Percentiles rank a stretch among this genome's conserved stretches.
Conservation (phyloP, 2,113 vertebrate genomes). For the Otocyon megalotis region DNA sequence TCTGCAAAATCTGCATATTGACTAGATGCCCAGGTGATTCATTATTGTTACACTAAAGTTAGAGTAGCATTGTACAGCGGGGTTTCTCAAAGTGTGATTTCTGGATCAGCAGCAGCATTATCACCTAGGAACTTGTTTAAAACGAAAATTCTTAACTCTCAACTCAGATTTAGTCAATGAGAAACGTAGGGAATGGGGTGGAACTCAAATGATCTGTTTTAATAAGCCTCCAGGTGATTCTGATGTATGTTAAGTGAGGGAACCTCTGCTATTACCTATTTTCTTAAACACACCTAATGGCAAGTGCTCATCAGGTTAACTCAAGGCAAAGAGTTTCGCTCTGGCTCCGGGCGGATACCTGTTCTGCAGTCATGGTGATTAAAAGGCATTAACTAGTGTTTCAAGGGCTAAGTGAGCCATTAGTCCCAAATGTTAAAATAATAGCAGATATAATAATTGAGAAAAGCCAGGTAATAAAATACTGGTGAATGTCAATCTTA, state of each 20-base stretch:
- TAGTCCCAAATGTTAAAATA: slow-evolving; percentile 53
- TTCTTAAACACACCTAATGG: neutral
- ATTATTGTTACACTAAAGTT: neutral
- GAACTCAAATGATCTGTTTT: neutral
- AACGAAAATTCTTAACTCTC: neutral
- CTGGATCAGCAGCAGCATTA: neutral
- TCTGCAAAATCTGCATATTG: neutral
- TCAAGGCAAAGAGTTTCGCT: neutral
- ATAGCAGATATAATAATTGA: slow-evolving; percentile 40
- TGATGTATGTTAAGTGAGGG: neutral
- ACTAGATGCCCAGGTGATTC: neutral
- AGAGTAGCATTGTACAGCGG: neutral
- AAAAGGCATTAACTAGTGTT: slow-evolving; percentile 41
- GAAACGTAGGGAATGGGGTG: neutral
- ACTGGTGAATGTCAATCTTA: neutral
- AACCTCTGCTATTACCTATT: neutral
- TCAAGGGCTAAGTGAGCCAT: slow-evolving; percentile 55
- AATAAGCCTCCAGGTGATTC: neutral
- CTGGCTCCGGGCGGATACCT: neutral
- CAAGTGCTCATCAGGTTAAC: neutral
- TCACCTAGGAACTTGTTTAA: neutral
- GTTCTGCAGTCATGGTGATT: neutral
- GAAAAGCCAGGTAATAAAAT: slow-evolving; percentile 33
- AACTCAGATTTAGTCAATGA: neutral
- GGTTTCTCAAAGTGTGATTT: neutral